Evolutionary conservation across 2,888 invertebrate species (phyloP).

Genomic region (Epistrophella euchroma): DNA sequence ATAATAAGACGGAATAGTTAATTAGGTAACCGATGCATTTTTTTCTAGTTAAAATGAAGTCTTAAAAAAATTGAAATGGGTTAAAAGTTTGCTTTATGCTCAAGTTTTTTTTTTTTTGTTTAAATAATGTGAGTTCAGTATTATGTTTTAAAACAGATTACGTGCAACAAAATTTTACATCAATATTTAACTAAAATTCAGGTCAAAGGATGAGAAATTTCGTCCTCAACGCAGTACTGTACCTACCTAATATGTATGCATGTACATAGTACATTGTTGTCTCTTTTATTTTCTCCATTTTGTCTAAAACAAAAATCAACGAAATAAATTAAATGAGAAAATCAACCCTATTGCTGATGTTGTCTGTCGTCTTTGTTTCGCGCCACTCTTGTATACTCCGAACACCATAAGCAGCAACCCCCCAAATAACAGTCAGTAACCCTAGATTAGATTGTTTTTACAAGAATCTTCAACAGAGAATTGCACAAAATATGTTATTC

Average conservation of each 20-base stretch:
- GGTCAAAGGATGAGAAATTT: slow-evolving; percentile 8
- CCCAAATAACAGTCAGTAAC: slow-evolving; percentile 39
- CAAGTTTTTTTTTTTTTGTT: neutral
- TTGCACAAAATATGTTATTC: slow-evolving; percentile 5
- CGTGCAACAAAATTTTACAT: neutral
- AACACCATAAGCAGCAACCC: neutral
- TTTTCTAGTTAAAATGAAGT: too few relatives aligned
- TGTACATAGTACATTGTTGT: neutral
- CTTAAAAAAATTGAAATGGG: neutral
- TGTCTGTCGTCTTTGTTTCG: neutral
- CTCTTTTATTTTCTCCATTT: slow-evolving; percentile 6
- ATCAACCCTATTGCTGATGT: slow-evolving; percentile 28
- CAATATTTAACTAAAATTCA: slow-evolving; percentile 21
- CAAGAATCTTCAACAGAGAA: slow-evolving; percentile 23
- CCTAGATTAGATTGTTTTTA: slow-evolving; percentile 43
- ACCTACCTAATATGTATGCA: neutral
- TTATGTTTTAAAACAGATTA: neutral
- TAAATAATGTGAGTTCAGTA: neutral
- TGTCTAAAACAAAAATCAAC: neutral
- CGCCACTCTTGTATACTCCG: neutral
- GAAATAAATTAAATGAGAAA: slow-evolving; percentile 26
- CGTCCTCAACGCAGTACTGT: neutral
- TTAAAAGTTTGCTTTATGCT: neutral
- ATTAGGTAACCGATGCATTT: too few relatives aligned
- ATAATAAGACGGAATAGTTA: too few relatives aligned